phyloP scores from a whole-genome alignment of 1,140 invertebrate species.

The Caenorhabditis remanei region DNA sequence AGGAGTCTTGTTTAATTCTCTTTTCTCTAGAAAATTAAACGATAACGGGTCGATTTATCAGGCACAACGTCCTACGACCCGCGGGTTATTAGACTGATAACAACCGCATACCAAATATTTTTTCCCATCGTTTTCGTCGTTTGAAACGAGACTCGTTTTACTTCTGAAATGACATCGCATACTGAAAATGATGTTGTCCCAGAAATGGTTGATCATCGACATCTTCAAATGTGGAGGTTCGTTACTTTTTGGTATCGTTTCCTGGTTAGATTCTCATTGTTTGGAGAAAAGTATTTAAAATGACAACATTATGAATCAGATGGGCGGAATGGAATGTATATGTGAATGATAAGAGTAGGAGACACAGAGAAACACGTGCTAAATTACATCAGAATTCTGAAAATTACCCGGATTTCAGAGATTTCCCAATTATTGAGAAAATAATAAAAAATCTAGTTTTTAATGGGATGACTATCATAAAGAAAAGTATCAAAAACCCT shows the following conservation, averaged over 20 bases:
- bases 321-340: slow-evolving; percentile 18
- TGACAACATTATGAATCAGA: slow-evolving; percentile 44
- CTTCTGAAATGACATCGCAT: slow-evolving; percentile 15
- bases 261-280: background rate
- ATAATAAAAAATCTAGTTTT: too few species aligned
- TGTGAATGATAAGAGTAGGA: slow-evolving; percentile 11
- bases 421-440: background rate
- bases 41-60: slow-evolving; percentile 34
- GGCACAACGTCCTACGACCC: slow-evolving; percentile 26
- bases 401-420: background rate
- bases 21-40: slow-evolving; percentile 31
- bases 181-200: slow-evolving; percentile 48
- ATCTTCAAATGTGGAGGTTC: slow-evolving; percentile 50
- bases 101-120: slow-evolving; percentile 50
- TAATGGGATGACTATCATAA: too few species aligned
- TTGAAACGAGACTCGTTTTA: background rate
- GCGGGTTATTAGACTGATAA: slow-evolving; percentile 49
- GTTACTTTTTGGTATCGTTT: slow-evolving; percentile 1
- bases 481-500: too few species aligned
- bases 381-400: slow-evolving; percentile 5
- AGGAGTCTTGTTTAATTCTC: slow-evolving; percentile 32
- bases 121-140: background rate
- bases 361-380: background rate
- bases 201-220: slow-evolving; percentile 42
- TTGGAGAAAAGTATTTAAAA: background rate